Conservation (phyloP, 1,140 invertebrate species). For the Antheraea mylitta region DNA sequence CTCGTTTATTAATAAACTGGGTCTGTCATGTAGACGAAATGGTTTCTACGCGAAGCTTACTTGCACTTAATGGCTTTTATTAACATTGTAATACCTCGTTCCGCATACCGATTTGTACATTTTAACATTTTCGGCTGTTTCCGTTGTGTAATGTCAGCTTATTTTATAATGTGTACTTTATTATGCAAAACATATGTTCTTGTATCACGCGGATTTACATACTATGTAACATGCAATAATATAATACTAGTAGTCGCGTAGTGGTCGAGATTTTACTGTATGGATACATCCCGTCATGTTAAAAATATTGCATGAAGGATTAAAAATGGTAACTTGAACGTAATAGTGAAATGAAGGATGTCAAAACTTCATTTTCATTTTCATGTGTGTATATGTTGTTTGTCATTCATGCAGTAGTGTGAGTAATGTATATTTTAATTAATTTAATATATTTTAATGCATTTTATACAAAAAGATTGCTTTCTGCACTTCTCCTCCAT, state of each 20-base stretch:
- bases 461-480: too few species aligned
- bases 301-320: too few species aligned
- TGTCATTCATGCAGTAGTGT: too few species aligned
- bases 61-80: slow-evolving; percentile 10
- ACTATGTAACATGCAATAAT: background rate
- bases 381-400: too few species aligned
- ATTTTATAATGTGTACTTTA: background rate
- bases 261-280: too few species aligned
- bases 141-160: background rate
- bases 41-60: background rate
- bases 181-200: background rate
- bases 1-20: background rate
- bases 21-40: slow-evolving; percentile 1
- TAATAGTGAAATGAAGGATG: too few species aligned
- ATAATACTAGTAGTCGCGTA: background rate
- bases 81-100: slow-evolving; percentile 9
- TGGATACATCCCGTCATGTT: too few species aligned
- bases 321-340: too few species aligned
- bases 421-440: too few species aligned
- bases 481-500: too few species aligned
- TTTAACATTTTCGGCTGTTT: slow-evolving; percentile 11
- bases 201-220: background rate
- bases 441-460: too few species aligned
- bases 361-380: too few species aligned
- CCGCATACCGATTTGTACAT: slow-evolving; percentile 12